Base-by-base conservation (phyloP, 1,140 invertebrate genomes). In the Drosophila pandora region DNA sequence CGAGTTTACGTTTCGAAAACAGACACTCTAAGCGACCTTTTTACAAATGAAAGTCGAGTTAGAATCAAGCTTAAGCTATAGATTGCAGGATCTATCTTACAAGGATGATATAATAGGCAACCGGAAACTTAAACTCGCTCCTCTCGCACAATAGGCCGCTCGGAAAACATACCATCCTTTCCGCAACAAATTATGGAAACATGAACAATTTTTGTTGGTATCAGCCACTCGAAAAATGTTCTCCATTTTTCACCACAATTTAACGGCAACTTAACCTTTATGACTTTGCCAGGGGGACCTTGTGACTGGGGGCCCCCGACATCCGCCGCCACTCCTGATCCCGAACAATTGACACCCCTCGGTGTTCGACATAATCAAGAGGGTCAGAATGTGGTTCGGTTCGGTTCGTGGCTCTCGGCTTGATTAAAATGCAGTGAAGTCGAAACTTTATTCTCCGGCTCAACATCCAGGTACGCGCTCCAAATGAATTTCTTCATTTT, bases 401-500 rank as follows among this genome's bases (percentile, higher is more conserved):
- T 71, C 32, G 67, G 64, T 69, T 80, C 68, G 63, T 57, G 56
- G 64, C 83, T 82, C 60, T 80, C 53, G 79, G 63, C 79, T 87
- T 87, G 83, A 87, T 87, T 87, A 87, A 87, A 87, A 88, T 87
- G 83, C 83, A 87, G 83, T 87, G 79, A 87, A 88, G 83, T 83
- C 49, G 83, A 87, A 87, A 87, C 60, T 77, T 82, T 69, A 68
- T 63, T 69, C 70, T 61, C 67, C 58, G 62, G 41, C 41, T 47
- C 17, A n/a, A n/a, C 47, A 76, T 61, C 58, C 69, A 72, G 47
- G 67, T 85, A 80, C 41, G 45, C 60, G 48, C 32, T 32, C 12
- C 63, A 77, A 85, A 87, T 85, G 78, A 85, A 82, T 87, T 87
- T 82, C 74, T 64, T 70, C 65, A 62, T 67, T 64, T 76, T 76